Evolutionary conservation across 2,113 vertebrate species (phyloP).

Genomic region (Leptodactylus fuscus): DNA sequence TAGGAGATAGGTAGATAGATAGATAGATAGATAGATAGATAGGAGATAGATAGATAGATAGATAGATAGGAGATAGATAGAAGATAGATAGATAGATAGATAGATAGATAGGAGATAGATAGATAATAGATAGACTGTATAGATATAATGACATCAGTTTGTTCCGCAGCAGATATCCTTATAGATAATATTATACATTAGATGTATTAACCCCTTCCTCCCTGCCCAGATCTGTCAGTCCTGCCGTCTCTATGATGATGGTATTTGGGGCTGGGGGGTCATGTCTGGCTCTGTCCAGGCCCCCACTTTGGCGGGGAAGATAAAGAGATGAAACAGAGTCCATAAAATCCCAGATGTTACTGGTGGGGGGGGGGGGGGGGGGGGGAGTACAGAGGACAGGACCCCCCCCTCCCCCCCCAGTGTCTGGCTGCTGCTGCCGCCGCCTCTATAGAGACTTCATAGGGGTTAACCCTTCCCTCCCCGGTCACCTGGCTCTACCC

Average conservation of each 20-base stretch:
- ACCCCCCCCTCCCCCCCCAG: slow-evolving; percentile 12
- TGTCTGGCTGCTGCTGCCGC: slow-evolving; percentile 26
- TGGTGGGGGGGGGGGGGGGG: not conserved
- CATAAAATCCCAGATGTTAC: slow-evolving; percentile 53
- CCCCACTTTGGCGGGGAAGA: not conserved
- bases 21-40: too few species aligned
- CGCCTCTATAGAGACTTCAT: not conserved
- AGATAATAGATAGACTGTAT: too few species aligned
- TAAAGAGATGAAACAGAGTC: slow-evolving; percentile 52
- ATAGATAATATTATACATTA: too few species aligned
- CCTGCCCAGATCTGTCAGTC: too few species aligned
- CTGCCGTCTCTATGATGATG: not conserved
- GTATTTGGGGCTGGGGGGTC: slow-evolving; percentile 16
- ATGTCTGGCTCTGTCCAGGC: slow-evolving; percentile 16
- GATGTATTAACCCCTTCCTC: not conserved
- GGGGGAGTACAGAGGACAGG: not conserved
- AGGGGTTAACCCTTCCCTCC: not conserved
- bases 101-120: too few species aligned
- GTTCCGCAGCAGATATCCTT: too few species aligned
- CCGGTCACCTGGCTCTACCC: not conserved
- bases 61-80: too few species aligned
- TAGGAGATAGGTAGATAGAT: too few species aligned
- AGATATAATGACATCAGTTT: too few species aligned
- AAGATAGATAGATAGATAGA: too few species aligned
- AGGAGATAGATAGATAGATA: too few species aligned